These are phyloP conservation scores for Microctenopoma stevenorrisi DNA, from an alignment of 2,797 vertebrate genomes.

Conservation along the genomic window DNA sequence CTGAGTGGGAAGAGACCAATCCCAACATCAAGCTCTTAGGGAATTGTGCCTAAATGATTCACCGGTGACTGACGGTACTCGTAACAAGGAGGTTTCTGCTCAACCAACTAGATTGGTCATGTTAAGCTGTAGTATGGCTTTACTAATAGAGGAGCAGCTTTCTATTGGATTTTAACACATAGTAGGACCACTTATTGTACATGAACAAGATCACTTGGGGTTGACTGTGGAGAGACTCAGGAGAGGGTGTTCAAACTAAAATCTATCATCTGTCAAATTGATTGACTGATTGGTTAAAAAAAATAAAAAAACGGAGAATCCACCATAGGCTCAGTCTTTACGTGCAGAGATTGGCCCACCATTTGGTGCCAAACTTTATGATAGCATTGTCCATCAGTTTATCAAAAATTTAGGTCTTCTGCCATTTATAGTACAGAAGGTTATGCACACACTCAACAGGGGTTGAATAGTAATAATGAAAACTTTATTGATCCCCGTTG, in stretches of 20 bases:
- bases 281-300: too few species aligned
- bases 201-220: conserved; percentile 15
- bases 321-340: too few species aligned
- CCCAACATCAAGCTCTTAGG: conserved; percentile 57
- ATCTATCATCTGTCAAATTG: too few species aligned
- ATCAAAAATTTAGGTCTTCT: too few species aligned
- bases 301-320: too few species aligned
- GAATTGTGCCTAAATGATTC: conserved; percentile 61
- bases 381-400: too few species aligned
- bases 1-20: conserved; percentile 68
- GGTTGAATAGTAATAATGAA: too few species aligned
- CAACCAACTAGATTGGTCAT: conserved; percentile 41
- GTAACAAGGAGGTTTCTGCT: conserved; percentile 50
- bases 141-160: conserved; percentile 43
- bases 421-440: too few species aligned
- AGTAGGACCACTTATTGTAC: conserved; percentile 31
- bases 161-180: conserved; percentile 40
- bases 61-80: conserved; percentile 39
- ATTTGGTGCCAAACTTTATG: too few species aligned
- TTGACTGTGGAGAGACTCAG: conserved; percentile 8
- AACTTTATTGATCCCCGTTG: too few species aligned
- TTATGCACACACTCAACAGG: too few species aligned
- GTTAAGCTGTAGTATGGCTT: conserved; percentile 37
- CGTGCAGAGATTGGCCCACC: too few species aligned
- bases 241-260: neutral